A percentile compares a stretch with the other conserved stretches of the same genome.
These are phyloP conservation scores for Poecilus cupreus DNA, from an alignment of 2,888 invertebrate genomes.

Conservation along the genomic window DNA sequence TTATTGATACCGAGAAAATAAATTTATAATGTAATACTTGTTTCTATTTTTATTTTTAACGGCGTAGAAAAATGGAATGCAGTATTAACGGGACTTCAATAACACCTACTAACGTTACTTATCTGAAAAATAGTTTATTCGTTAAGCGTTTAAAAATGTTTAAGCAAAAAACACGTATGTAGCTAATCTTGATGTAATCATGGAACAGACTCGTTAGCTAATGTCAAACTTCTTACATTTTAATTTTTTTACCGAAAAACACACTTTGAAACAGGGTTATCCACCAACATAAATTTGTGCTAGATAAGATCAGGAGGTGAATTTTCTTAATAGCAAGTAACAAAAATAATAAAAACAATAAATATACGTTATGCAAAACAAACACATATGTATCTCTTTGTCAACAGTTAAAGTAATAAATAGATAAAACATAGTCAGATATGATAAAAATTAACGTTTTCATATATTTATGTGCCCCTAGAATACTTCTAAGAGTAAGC, in stretches of 20 bases:
- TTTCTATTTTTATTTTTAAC: slow-evolving; percentile 8
- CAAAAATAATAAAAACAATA: no score
- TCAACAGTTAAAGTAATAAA: no score
- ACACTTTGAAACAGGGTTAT: no score
- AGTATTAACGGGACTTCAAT: slow-evolving; percentile 21
- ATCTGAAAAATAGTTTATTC: slow-evolving; percentile 14
- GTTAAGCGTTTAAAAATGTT: slow-evolving; percentile 13
- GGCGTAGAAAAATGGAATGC: slow-evolving; percentile 36
- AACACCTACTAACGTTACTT: slow-evolving; percentile 33
- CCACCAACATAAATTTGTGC: not conserved
- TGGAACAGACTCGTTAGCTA: not conserved
- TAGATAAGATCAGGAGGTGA: no score
- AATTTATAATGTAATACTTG: slow-evolving; percentile 1
- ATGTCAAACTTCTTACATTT: not conserved
- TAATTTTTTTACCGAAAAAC: no score
- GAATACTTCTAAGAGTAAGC: no score
- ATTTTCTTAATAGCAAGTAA: no score
- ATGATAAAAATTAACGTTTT: no score
- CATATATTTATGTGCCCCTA: no score
- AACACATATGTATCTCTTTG: no score
- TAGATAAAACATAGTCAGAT: no score
- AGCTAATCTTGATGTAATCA: slow-evolving; percentile 28
- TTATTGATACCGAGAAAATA: not conserved
- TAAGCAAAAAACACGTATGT: slow-evolving; percentile 20
- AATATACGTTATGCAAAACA: no score